Base-by-base conservation (phyloP, 2,113 vertebrate species). In the Gorilla gorilla region DNA sequence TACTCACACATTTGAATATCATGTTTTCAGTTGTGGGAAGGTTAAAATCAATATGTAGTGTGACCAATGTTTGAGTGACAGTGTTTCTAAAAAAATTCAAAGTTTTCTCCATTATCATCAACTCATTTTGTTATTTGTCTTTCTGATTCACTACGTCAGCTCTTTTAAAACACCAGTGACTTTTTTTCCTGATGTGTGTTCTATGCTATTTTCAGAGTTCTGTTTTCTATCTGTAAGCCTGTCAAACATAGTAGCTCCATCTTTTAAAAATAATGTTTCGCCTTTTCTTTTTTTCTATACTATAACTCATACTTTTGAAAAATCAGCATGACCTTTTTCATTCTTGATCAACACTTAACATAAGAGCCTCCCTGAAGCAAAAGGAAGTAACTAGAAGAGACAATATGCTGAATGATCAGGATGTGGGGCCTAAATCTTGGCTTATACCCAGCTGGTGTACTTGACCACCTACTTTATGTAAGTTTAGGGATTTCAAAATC, bases 141-240 rank as follows among this genome's bases (percentile, higher is more conserved):
- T 94, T 95, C 40, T 81, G 72, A 68, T 84, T 48, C 55, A 6
- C 83, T 88, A 89, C 73, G 70, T 48, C 9, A 22, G 1, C 50
- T 70, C 89, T 84, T 66, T 84, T 72, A 70, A 97, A 97, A 55
- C 9, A 83, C 10, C 1, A 4, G 25, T 2, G 38, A 0, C 38
- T 11, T 80, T 96, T 96, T 27, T 79, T 48, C 35, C 8, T 61
- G n/a, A 45, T 66, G 48, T 52, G 30, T 27, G 30, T 86, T 64
- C 59, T 96, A 40, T 79, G 12, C 32, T 96, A 64, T 96, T 98
- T 97, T 90, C 10, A 2, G 78, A 95, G 88, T 95, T 96, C 95
- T 97, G 59, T 64, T 97, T 96, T 97, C 11, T 97, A 14, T 97
- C n/a, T 18, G 94, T 45, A 85, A 50, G 64, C 84, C 40, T 97